phyloP scores from a whole-genome alignment of 2,797 vertebrate genomes.

The Xenops minutus region DNA sequence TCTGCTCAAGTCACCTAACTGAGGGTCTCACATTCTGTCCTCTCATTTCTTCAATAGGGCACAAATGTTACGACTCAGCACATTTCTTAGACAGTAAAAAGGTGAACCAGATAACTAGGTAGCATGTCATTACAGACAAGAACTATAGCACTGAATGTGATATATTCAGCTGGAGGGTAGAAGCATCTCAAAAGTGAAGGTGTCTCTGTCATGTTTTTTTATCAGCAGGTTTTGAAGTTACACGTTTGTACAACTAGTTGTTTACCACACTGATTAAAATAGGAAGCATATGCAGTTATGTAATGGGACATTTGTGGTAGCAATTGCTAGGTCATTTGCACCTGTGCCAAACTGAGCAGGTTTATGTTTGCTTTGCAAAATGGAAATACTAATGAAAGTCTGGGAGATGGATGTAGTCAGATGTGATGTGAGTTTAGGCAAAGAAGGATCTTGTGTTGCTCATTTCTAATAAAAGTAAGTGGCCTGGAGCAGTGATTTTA shows the following conservation, averaged over 20 bases:
- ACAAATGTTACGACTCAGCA: neutral
- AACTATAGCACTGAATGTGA: neutral
- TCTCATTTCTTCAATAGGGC: neutral
- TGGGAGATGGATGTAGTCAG: neutral
- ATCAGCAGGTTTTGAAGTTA: neutral
- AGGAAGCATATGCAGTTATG: neutral
- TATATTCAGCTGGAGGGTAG: neutral
- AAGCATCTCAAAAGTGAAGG: accelerated
- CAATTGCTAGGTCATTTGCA: neutral
- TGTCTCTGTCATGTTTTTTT: neutral
- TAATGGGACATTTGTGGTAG: neutral
- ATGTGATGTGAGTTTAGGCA: neutral
- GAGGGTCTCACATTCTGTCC: neutral
- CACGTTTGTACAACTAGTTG: neutral
- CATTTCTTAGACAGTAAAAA: neutral
- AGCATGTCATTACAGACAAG: neutral
- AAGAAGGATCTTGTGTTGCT: neutral
- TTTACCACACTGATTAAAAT: neutral
- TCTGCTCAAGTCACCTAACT: neutral
- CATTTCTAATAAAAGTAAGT: neutral
- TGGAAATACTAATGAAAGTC: neutral
- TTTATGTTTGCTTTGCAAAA: neutral
- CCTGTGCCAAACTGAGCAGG: neutral
- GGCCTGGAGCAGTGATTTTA: neutral
- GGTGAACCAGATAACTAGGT: neutral